Base-by-base conservation (phyloP, 1,140 invertebrate species). In the Pantala flavescens region DNA sequence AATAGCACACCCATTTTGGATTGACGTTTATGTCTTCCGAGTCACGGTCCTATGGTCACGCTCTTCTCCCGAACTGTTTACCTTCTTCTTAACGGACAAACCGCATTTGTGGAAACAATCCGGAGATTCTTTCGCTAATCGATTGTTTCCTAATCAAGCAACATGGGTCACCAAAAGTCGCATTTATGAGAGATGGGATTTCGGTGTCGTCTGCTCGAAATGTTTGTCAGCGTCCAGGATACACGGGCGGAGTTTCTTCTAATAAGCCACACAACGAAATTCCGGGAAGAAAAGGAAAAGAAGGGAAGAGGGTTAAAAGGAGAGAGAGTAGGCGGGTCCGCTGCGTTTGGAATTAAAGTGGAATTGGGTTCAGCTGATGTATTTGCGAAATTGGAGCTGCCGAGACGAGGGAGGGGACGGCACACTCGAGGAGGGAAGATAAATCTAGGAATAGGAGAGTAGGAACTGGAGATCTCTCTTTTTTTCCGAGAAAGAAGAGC, bases 291-390 rank as follows among this genome's bases (percentile, higher is more conserved):
- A 76, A 74, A 42, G 63, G 24, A 7, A 11, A 70, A 28, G 70
- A 24, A 24, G 24, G 74, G 43, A 21, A n/a, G 73, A 55, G 55
- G 75, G 43, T 63, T 42, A 43, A 11, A 43, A 71, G 12, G 70
- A 75, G 11, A 19, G 71, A 24, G 71, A 23, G 49, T 19, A 14
- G 49, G 49, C 12, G 49, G 49, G 14, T 63, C 49, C 12, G n/a
- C 49, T 63, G 49, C 49, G 49, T 21, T 63, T 63, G 49, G 71
- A 42, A 72, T 36, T 72, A 36, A 72, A 72, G 71, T 72, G 71
- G 42, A 72, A 72, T 72, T 72, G 71, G 71, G 42, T 63, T 63
- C 49, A 72, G 71, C 71, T 36, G 71, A 72, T 72, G 71, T 72
- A 72, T 72, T 72, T 72, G 71, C 71, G 71, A 72, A 72, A 72